Percentiles rank a stretch among this genome's conserved stretches.
These are phyloP conservation scores for Clepsis dumicolana DNA, from an alignment of 2,888 invertebrate genomes.

Conservation along the genomic window DNA sequence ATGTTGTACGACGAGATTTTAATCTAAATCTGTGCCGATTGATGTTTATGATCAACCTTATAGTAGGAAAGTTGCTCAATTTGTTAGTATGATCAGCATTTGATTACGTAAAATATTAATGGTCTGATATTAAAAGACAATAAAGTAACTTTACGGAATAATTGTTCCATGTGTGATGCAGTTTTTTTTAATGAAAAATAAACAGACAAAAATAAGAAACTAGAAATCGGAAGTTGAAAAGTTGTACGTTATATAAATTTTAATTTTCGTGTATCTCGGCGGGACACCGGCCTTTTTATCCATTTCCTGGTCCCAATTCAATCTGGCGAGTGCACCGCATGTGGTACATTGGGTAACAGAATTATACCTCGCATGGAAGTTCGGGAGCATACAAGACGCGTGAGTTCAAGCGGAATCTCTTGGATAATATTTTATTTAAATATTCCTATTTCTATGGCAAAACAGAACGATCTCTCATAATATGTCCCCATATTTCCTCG, in stretches of 20 bases:
- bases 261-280: conserved; percentile 70
- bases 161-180: not conserved
- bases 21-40: not conserved
- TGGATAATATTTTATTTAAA: too few relatives aligned
- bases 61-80: not conserved
- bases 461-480: too few relatives aligned
- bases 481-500: not conserved
- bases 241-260: conserved; percentile 56
- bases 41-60: not conserved
- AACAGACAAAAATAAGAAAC: conserved; percentile 12
- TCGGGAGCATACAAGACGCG: conserved; percentile 51
- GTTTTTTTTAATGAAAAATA: not conserved
- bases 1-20: conserved; percentile 11
- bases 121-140: not conserved
- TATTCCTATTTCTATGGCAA: too few relatives aligned
- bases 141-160: too few relatives aligned
- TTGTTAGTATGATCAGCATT: too few relatives aligned
- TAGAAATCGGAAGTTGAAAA: conserved; percentile 47
- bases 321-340: conserved; percentile 71
- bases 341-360: conserved; percentile 78
- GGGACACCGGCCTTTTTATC: conserved; percentile 71
- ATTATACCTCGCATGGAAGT: conserved; percentile 73
- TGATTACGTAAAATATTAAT: not conserved
- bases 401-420: conserved; percentile 28
- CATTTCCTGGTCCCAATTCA: conserved; percentile 68